Evolutionary conservation across 1,140 invertebrate genomes (phyloP), one percentile per base, ranked within the genome.

Genomic region (Lepeophtheirus salmonis): DNA sequence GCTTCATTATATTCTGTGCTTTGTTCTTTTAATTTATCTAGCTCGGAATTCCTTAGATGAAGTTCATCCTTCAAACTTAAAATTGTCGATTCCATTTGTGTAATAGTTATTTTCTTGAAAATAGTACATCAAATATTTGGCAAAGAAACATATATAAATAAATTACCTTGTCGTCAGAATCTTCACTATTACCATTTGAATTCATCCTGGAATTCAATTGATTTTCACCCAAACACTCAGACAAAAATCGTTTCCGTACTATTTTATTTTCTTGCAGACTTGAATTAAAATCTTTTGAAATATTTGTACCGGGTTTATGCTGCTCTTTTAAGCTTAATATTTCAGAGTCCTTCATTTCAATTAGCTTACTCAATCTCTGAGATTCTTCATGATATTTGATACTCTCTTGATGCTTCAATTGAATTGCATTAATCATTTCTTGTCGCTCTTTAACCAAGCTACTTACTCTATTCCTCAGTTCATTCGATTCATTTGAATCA

Each of bases 301-400:
- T 64, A 67, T 75, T 74, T 1, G 77, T 50, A 6, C 77, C 60
- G 20, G 67, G 69, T 66, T 67, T 73, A 59, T 64, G 74, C 66
- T 68, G 74, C 68, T 70, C 75, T 69, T 70, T 74, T 67, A 14
- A 14, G 22, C 52, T 54, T 22, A 22, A 54, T 52, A 18, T 54
- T 2, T 2, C 56, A 68, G 63, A 4, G 50, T 63, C 26, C 68
- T 63, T 12, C 57, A 56, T n/a, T 62, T 50, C 56, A 0, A 74
- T 62, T 2, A 67, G 62, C 4, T 64, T 67, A 17, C 77, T 78
- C n/a, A 90, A 66, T 30, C 82, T 76, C 68, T 88, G 83, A 57
- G 89, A 82, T 73, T 91, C 86, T 2, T 72, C 75, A 64, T 89
- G 84, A 70, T 89, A 89, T 51, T 80, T 78, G 1, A 86, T 66